Evolutionary conservation across 2,113 vertebrate species (phyloP), one percentile per base, ranked within the genome.

Genomic region (Narcine bancroftii): DNA sequence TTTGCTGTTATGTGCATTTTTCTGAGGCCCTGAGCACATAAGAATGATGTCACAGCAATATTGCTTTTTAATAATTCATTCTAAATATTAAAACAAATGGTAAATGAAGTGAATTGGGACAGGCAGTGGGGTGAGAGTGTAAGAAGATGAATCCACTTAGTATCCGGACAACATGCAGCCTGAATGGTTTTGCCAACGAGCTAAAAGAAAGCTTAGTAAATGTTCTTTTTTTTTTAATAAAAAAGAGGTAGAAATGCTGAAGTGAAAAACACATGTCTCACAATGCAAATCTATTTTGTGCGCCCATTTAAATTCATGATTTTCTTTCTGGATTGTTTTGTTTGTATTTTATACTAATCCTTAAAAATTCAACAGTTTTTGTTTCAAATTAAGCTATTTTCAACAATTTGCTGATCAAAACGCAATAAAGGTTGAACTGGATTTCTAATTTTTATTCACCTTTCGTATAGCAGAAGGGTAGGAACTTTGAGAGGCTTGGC

Each of bases 361-460:
- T 24, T 42, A 69, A 91, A 45, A 91, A 69, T 91, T 71, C 47
- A 45, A 47, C 11, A 9, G 6, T 47, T 91, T 45, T 53, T 47
- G 50, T 50, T 50, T 10, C 24, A 60, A 66, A 24, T 66, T 29
- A 66, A 36, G 69, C 50, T 47, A 19, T 24, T 91, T 87, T 71
- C 36, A 21, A 29, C 39, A 24, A n/a, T 87, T 39, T 63, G 24
- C 26, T 33, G 71, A 91, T 47, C 63, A 71, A 69, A 91, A 65
- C 10, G 39, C 33, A 36, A 63, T 21, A 33, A 5, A 79, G 47
- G 19, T 9, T 36, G 33, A 73, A 50, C 77, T 81, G 45, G 63
- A 39, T 26, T 91, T 81, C 29, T 91, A 91, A 45, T 91, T 91
- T 89, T 91, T 91, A 69, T 87, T 63, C 81, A 87, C 89, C 71